Base-by-base conservation (phyloP, 2,797 vertebrate species). In the Neopelma chrysocephalum region DNA sequence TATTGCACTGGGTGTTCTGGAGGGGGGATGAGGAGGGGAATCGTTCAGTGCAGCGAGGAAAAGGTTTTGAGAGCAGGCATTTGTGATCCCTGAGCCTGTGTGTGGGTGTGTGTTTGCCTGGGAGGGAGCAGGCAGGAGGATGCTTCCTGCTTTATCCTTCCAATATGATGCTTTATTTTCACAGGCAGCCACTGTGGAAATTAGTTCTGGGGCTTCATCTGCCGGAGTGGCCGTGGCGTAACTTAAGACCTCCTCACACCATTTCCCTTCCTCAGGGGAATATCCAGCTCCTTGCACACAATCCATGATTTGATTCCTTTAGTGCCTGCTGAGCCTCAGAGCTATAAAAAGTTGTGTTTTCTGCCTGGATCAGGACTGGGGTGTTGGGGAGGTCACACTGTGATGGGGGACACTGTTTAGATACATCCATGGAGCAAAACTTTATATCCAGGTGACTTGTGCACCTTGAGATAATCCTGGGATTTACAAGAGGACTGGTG, bases 41-140 rank as follows among this genome's bases (percentile, higher is more conserved):
- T 48, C 56, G 65, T 32, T 73, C 34, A 20, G 1, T 50, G 65
- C 87, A 26, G 58, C 3, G 57, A 73, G 80, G 84, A 31, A 29
- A 21, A 85, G 13, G 87, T 69, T 82, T 57, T 65, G 79, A 16
- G 32, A 88, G 43, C 87, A 94, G 94, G 19, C 69, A 9, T 25
- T 36, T 45, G 85, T 91, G 95, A 90, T 94, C 90, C 64, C 66
- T 26, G 76, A 87, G 82, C 87, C 58, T 25, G 70, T 77, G 96
- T 57, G 96, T 95, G 97, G 96, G 96, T 78, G 96, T 34, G 65
- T 89, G 94, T 93, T 95, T 96, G 94, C 91, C 68, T 68, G 86
- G 69, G 78, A 95, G 87, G 1, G 69, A 78, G 83, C 91, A 78
- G 82, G 62, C 78, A 40, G 83, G 70, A 89, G 78, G 94, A 82